Conservation (phyloP, 2,113 vertebrate genomes). For the Mesocricetus auratus region DNA sequence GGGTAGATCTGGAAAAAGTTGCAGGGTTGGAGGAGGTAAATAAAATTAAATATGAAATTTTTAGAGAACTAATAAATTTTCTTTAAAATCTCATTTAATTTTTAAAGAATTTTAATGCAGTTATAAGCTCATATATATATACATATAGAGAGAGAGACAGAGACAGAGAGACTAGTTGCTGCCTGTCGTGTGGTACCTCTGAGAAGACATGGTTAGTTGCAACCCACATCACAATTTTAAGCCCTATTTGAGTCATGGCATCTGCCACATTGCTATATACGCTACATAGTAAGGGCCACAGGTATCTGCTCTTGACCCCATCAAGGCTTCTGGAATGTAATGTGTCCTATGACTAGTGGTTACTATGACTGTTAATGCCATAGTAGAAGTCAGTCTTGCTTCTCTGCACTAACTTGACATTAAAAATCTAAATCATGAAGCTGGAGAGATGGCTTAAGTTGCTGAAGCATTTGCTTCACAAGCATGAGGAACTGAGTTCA, state of each 20-base stretch:
- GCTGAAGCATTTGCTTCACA: not conserved
- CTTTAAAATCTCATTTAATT: slow-evolving; percentile 35
- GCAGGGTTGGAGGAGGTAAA: not conserved
- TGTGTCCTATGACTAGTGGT: not conserved
- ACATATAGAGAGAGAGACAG: no score
- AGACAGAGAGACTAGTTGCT: no score
- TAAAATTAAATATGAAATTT: not conserved
- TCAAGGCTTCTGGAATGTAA: not conserved
- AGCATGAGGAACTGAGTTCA: not conserved
- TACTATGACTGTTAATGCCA: not conserved
- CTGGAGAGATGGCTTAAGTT: no score
- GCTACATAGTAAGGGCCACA: not conserved
- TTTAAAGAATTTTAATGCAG: not conserved
- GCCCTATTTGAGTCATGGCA: not conserved
- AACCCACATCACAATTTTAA: not conserved
- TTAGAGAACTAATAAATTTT: not conserved
- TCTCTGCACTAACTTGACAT: not conserved
- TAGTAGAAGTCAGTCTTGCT: not conserved
- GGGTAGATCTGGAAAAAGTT: not conserved
- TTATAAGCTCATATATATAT: not conserved
- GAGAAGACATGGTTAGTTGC: not conserved
- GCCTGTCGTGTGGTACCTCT: not conserved
- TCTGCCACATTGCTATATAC: not conserved
- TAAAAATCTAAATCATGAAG: not conserved
- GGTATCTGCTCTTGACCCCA: not conserved